Evolutionary conservation across 2,797 vertebrate genomes (phyloP).

Genomic region (Pampus argenteus): DNA sequence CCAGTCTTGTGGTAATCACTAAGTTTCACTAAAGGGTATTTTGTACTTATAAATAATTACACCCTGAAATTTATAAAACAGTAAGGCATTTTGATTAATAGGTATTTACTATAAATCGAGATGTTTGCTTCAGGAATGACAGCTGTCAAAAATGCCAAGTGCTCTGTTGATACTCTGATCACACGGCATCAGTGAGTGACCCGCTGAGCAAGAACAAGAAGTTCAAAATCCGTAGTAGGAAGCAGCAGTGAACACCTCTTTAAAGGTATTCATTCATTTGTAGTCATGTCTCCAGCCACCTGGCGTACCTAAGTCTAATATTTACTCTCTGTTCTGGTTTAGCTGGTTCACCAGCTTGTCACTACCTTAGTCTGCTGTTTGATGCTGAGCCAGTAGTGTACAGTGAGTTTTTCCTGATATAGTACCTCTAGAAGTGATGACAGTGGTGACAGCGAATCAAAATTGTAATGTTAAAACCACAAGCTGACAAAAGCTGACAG

Average conservation of each 20-base stretch:
- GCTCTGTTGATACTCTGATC: background rate
- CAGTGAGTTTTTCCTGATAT: background rate
- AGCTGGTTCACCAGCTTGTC: background rate
- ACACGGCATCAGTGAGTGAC: background rate
- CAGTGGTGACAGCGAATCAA: background rate
- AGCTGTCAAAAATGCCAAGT: background rate
- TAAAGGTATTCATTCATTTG: no score
- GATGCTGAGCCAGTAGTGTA: background rate
- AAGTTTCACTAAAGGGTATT: background rate
- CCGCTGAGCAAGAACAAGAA: background rate
- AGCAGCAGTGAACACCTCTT: background rate
- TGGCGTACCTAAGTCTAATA: no score
- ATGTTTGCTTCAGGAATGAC: background rate
- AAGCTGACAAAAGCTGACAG: background rate
- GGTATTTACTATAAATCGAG: background rate
- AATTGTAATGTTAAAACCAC: background rate
- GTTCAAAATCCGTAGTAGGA: background rate
- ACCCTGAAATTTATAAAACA: background rate
- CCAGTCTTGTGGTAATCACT: background rate
- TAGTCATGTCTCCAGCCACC: no score
- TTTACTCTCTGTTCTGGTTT: no score
- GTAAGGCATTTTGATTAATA: background rate
- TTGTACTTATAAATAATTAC: background rate
- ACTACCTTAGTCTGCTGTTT: background rate
- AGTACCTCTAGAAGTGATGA: background rate